Evolutionary conservation across 2,888 invertebrate species (phyloP).

Genomic region (Cryptops parisi): DNA sequence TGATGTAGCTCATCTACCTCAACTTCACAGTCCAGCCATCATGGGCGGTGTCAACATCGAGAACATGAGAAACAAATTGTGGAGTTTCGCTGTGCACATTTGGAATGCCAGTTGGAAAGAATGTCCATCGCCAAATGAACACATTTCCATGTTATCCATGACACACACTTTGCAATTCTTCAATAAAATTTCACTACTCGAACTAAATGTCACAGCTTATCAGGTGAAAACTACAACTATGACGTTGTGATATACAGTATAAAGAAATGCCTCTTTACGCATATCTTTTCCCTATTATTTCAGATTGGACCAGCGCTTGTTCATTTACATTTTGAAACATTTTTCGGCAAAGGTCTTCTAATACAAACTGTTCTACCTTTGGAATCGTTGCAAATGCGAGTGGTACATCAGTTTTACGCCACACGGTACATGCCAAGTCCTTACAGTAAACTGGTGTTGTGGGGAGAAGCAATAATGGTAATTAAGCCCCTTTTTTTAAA

Average conservation of each 20-base stretch:
- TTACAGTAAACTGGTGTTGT: constrained; percentile 48
- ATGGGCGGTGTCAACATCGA: constrained; percentile 37
- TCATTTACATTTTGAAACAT: constrained; percentile 33
- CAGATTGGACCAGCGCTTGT: constrained; percentile 37
- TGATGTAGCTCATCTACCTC: constrained; percentile 62
- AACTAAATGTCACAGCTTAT: constrained; percentile 45
- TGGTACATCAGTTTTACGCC: constrained; percentile 62
- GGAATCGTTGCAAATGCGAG: constrained; percentile 56
- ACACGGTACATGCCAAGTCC: constrained; percentile 42
- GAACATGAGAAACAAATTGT: constrained; percentile 28
- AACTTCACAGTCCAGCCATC: constrained; percentile 51
- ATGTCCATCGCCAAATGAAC: constrained; percentile 30
- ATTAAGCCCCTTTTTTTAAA: too few relatives aligned
- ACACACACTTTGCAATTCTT: constrained; percentile 48
- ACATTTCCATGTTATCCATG: constrained; percentile 48
- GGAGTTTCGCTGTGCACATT: constrained; percentile 39
- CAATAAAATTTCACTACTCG: constrained; percentile 40
- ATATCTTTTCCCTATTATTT: not conserved
- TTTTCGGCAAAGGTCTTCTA: constrained; percentile 39
- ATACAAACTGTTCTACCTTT: constrained; percentile 65
- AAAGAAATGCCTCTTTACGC: not conserved
- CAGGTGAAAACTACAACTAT: constrained; percentile 39
- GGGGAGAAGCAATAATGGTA: constrained; percentile 45
- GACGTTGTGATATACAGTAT: too few relatives aligned
- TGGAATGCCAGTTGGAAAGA: constrained; percentile 47